Evolutionary conservation across 2,797 vertebrate species (phyloP).

Genomic region (Rhinogobio ventralis): DNA sequence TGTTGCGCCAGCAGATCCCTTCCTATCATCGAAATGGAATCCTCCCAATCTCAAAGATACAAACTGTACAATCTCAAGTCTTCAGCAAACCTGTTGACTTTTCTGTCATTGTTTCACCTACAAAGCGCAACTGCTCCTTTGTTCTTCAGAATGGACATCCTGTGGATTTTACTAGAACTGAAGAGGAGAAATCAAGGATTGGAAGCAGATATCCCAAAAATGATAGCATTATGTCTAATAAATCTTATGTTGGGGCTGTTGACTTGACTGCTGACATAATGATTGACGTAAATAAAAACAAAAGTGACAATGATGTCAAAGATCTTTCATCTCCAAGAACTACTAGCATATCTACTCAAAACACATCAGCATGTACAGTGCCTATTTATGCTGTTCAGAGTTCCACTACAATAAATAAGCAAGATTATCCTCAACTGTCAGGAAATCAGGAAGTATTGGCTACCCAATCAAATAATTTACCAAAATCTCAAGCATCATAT

Average conservation of each 20-base stretch:
- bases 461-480: not conserved
- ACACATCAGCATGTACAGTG: not conserved
- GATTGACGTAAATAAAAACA: slow-evolving; percentile 48
- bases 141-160: slow-evolving; percentile 66
- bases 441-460: not conserved
- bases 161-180: slow-evolving; percentile 72
- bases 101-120: slow-evolving; percentile 67
- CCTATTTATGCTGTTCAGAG: not conserved
- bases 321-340: slow-evolving; percentile 67
- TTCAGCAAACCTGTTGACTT: slow-evolving; percentile 75
- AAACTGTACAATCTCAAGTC: slow-evolving; percentile 49
- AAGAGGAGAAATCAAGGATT: slow-evolving; percentile 63
- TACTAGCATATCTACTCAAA: not conserved
- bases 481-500: slow-evolving; percentile 2
- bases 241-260: slow-evolving; percentile 63
- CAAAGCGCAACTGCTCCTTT: slow-evolving; percentile 34
- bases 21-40: slow-evolving; percentile 57
- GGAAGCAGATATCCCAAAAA: slow-evolving; percentile 56
- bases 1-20: slow-evolving; percentile 60
- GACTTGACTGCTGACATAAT: slow-evolving; percentile 74
- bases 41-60: slow-evolving; percentile 52
- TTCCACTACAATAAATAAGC: slow-evolving; percentile 6
- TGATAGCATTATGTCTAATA: slow-evolving; percentile 54
- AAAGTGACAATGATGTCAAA: slow-evolving; percentile 56
- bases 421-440: not conserved